phyloP scores from a whole-genome alignment of 2,888 invertebrate species.

The Caenorhabditis zanzibari region DNA sequence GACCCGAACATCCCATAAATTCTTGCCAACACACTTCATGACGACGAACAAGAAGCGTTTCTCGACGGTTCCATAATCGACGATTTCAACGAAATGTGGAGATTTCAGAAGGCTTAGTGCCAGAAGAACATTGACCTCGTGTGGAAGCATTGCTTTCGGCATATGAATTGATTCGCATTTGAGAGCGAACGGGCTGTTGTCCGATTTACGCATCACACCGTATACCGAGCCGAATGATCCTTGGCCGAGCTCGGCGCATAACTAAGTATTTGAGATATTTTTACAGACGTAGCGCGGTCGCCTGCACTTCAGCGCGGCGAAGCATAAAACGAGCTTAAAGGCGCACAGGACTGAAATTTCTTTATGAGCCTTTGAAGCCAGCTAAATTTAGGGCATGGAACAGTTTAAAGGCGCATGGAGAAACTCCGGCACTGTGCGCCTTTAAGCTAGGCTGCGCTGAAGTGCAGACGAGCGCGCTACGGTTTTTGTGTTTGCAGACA shows the following conservation, averaged over 20 bases:
- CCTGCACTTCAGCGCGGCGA: too few relatives aligned
- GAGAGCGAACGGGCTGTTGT: slow-evolving; percentile 68
- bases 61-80: slow-evolving; percentile 70
- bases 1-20: slow-evolving; percentile 77
- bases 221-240: slow-evolving; percentile 79
- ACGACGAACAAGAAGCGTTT: slow-evolving; percentile 75
- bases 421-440: too few relatives aligned
- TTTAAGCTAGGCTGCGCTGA: too few relatives aligned
- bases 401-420: too few relatives aligned
- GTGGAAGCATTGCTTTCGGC: slow-evolving; percentile 65
- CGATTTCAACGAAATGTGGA: slow-evolving; percentile 73
- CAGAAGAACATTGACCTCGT: slow-evolving; percentile 69
- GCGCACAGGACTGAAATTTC: too few relatives aligned
- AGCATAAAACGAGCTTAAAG: too few relatives aligned
- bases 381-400: too few relatives aligned
- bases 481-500: too few relatives aligned
- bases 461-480: too few relatives aligned
- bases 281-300: too few relatives aligned
- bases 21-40: slow-evolving; percentile 75
- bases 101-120: slow-evolving; percentile 69
- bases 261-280: slow-evolving; percentile 12
- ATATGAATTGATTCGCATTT: slow-evolving; percentile 73
- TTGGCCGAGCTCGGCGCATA: slow-evolving; percentile 67
- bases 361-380: too few relatives aligned
- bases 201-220: slow-evolving; percentile 59